A percentile compares a stretch with the other conserved stretches of the same genome.
Evolutionary conservation across 2,113 vertebrate species (phyloP).

Genomic region (Podarcis muralis): DNA sequence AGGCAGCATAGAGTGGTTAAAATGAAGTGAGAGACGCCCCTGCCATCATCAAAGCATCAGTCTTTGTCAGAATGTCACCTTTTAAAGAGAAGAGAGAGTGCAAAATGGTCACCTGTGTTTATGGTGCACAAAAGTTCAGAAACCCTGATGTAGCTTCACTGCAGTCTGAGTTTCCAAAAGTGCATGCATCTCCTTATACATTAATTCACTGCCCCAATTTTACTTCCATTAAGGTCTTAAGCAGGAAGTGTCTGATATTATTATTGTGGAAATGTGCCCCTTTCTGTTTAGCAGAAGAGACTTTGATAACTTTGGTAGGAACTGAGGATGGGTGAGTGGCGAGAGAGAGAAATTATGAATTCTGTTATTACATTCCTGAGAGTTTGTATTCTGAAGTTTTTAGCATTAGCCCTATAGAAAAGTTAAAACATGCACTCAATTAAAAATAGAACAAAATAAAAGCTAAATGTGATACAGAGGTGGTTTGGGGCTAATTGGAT

Average conservation of each 20-base stretch:
- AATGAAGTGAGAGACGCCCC: slow-evolving; percentile 31
- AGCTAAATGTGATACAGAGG: background rate
- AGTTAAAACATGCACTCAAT: background rate
- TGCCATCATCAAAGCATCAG: slow-evolving; percentile 23
- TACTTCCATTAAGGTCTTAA: background rate
- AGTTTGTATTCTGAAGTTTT: background rate
- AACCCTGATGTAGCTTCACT: background rate
- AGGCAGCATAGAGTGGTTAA: slow-evolving; percentile 31
- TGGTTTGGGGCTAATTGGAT: background rate
- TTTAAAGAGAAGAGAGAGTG: background rate
- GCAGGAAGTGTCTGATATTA: background rate
- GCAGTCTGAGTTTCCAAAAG: background rate
- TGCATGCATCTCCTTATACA: background rate
- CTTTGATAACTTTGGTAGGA: slow-evolving; percentile 9
- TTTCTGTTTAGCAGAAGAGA: background rate
- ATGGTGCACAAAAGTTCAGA: slow-evolving; percentile 4
- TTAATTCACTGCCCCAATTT: background rate
- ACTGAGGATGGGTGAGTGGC: too few relatives aligned
- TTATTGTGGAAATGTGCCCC: background rate
- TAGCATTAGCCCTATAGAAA: slow-evolving; percentile 14
- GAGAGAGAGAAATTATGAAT: background rate
- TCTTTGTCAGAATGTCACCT: slow-evolving; percentile 27
- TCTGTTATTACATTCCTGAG: background rate
- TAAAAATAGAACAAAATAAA: background rate
- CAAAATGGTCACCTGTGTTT: background rate